These are phyloP conservation scores for Danio aesculapii DNA, from an alignment of 2,797 vertebrate genomes.

Conservation along the genomic window DNA sequence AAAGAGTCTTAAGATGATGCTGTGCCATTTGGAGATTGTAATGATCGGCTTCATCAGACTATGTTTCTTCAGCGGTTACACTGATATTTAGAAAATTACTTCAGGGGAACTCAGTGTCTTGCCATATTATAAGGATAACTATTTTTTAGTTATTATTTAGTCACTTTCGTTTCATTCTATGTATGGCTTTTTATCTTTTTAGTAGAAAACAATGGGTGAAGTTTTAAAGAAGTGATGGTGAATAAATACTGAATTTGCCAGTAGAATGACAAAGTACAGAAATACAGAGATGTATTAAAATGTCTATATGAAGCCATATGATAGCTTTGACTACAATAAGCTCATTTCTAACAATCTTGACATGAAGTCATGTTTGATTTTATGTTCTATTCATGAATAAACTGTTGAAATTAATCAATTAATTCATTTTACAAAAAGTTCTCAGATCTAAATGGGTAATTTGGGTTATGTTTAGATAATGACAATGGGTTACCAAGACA, in stretches of 20 bases:
- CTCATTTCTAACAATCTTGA: background rate
- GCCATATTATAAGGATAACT: background rate
- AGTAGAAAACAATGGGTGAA: no score
- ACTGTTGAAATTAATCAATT: background rate
- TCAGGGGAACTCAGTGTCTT: no score
- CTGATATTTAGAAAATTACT: background rate
- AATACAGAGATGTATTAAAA: background rate
- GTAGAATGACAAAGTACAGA: background rate
- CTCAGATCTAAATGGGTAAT: background rate
- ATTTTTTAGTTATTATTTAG: no score
- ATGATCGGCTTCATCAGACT: background rate
- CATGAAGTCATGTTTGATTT: background rate
- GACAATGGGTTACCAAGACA: no score
- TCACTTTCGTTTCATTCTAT: background rate
- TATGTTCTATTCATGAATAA: background rate
- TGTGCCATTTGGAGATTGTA: constrained; percentile 28
- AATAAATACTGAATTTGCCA: no score
- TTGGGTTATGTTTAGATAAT: no score
- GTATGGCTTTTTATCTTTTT: no score
- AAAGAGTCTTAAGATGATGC: constrained; percentile 47
- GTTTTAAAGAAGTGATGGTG: no score
- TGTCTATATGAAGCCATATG: background rate
- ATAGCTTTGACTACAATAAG: no score
- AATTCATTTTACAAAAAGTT: background rate
- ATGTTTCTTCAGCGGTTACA: constrained; percentile 1